Conservation (phyloP, 2,888 invertebrate genomes). For the Agrenia bidenticulata region DNA sequence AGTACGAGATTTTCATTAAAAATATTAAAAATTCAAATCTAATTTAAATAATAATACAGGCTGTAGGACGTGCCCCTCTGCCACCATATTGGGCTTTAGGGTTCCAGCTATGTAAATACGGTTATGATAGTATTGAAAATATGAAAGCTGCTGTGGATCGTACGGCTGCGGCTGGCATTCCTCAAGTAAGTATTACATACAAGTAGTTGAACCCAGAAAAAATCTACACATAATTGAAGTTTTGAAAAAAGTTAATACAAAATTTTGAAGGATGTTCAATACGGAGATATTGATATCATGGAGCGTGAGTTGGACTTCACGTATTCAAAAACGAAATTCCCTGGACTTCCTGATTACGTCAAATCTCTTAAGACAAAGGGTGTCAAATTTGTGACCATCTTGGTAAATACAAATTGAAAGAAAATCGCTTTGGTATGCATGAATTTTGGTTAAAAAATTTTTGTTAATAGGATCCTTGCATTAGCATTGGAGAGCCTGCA, state of each 20-base stretch:
- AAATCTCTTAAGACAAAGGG: conserved; percentile 65
- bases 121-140: conserved; percentile 67
- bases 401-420: conserved; percentile 25
- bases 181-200: conserved; percentile 70
- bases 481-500: conserved; percentile 31
- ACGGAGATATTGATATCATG: conserved; percentile 67
- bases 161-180: conserved; percentile 71
- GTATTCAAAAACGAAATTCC: conserved; percentile 65
- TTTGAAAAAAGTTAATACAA: no score
- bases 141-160: conserved; percentile 68
- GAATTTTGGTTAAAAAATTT: background rate
- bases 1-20: conserved; percentile 18
- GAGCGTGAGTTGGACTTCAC: conserved; percentile 75
- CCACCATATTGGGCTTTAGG: conserved; percentile 88
- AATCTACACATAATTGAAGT: no score
- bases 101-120: conserved; percentile 76
- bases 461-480: conserved; percentile 30
- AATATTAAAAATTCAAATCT: background rate
- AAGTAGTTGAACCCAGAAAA: no score
- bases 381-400: conserved; percentile 49
- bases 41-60: conserved; percentile 18
- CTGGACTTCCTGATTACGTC: conserved; percentile 68
- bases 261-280: conserved; percentile 52
- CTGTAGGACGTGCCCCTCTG: conserved; percentile 72
- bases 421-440: background rate